Conservation (phyloP, 1,140 invertebrate species). For the Cydia amplana region DNA sequence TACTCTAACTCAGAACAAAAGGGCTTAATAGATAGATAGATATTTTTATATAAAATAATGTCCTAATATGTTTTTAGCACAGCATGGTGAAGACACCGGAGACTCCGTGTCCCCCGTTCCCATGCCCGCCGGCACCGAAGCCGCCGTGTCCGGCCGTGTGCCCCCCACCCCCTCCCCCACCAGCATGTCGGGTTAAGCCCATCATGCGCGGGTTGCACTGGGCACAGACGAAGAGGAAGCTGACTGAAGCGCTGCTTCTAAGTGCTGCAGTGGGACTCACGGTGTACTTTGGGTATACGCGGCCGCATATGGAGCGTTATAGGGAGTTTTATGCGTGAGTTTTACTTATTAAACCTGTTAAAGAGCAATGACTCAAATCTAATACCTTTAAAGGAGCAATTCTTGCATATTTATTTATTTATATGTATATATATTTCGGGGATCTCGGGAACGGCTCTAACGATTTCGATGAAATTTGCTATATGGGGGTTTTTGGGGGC, state of each 20-base stretch:
- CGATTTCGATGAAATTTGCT: no score
- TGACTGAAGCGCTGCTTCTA: conserved; percentile 43
- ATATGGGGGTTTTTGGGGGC: no score
- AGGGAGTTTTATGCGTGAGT: conserved; percentile 66
- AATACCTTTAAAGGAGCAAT: no score
- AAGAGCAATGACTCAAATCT: no score
- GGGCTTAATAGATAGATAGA: no score
- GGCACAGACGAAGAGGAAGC: conserved; percentile 50
- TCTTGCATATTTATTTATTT: no score
- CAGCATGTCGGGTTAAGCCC: conserved; percentile 56
- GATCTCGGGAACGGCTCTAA: no score
- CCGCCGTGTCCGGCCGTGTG: conserved; percentile 53
- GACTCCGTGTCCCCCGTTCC: conserved; percentile 36
- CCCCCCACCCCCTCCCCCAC: conserved; percentile 49
- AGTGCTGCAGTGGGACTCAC: conserved; percentile 42
- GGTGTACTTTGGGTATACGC: conserved; percentile 46
- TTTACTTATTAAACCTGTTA: neutral
- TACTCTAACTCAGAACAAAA: no score
- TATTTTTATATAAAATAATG: no score
- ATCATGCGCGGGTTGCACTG: conserved; percentile 63
- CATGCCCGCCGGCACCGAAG: conserved; percentile 48
- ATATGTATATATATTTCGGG: no score
- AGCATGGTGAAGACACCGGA: neutral
- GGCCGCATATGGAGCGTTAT: conserved; percentile 49
- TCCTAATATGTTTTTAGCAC: neutral